Evolutionary conservation across 2,797 vertebrate species (phyloP).

Genomic region (Megaceryle alcyon): DNA sequence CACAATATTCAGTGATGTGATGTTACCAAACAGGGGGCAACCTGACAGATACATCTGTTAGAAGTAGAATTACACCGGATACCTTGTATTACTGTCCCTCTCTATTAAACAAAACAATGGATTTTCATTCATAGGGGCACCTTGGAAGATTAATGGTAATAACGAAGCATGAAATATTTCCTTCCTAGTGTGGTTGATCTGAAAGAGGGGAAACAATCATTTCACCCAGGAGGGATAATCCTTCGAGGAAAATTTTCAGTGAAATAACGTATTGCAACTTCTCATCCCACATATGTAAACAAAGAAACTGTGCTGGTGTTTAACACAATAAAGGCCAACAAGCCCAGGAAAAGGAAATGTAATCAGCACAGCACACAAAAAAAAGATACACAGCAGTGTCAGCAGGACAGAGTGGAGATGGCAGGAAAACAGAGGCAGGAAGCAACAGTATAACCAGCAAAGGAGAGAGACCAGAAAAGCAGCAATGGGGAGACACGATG

Average conservation of each 20-base stretch:
- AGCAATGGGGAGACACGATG: not conserved
- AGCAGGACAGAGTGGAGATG: not conserved
- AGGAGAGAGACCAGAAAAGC: not conserved
- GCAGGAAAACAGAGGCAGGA: not conserved
- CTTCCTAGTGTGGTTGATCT: conserved; percentile 56
- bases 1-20: conserved; percentile 4
- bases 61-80: conserved; percentile 47
- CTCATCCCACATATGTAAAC: conserved; percentile 48
- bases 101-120: conserved; percentile 64
- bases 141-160: conserved; percentile 72
- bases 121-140: conserved; percentile 67
- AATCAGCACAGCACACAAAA: not conserved
- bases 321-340: conserved; percentile 1
- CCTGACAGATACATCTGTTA: conserved; percentile 61
- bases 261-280: conserved; percentile 56
- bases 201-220: conserved; percentile 59
- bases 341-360: not conserved
- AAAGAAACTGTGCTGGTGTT: conserved; percentile 26
- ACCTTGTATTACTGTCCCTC: conserved; percentile 41
- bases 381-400: not conserved
- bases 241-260: conserved; percentile 35
- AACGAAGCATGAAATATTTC: conserved; percentile 71
- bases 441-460: not conserved
- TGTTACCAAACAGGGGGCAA: conserved; percentile 13
- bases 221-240: conserved; percentile 64